A percentile compares a stretch with the other conserved stretches of the same genome.
Evolutionary conservation across 2,888 invertebrate species (phyloP).

Genomic region (Cataglyphis livida): DNA sequence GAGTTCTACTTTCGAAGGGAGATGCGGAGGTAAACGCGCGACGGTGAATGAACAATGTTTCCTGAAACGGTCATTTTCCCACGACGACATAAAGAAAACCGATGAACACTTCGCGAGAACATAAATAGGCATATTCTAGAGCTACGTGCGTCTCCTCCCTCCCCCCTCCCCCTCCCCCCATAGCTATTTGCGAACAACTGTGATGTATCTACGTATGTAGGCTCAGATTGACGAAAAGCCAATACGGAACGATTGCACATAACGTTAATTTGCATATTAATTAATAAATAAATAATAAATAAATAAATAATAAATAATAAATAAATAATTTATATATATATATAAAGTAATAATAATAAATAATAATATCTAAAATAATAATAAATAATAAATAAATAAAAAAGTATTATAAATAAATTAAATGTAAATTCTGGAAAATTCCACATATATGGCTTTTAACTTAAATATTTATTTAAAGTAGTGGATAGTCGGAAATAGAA

Average conservation of each 20-base stretch:
- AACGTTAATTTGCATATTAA: constrained; percentile 2
- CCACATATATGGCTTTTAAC: background rate
- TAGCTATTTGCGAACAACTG: constrained; percentile 30
- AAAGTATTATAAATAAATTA: too few species aligned
- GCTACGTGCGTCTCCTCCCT: background rate
- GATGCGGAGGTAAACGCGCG: constrained; percentile 5
- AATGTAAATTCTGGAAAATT: background rate
- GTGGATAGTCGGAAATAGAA: background rate
- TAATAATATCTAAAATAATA: too few species aligned
- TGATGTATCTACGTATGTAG: background rate
- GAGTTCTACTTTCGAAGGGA: constrained; percentile 18
- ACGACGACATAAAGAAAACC: constrained; percentile 37
- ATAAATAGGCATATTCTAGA: constrained; percentile 38
- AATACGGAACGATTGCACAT: constrained; percentile 7
- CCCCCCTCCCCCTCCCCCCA: background rate
- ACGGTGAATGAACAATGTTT: constrained; percentile 35
- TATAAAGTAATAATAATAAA: too few species aligned
- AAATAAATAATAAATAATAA: too few species aligned
- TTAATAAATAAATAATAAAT: too few species aligned
- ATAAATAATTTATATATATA: too few species aligned
- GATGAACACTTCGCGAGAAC: constrained; percentile 24
- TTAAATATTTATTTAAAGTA: background rate
- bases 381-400: too few species aligned
- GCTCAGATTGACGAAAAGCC: constrained; percentile 38
- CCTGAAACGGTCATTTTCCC: constrained; percentile 46